Base-by-base conservation (phyloP, 2,888 invertebrate genomes). In the Epicampocera succincta region DNA sequence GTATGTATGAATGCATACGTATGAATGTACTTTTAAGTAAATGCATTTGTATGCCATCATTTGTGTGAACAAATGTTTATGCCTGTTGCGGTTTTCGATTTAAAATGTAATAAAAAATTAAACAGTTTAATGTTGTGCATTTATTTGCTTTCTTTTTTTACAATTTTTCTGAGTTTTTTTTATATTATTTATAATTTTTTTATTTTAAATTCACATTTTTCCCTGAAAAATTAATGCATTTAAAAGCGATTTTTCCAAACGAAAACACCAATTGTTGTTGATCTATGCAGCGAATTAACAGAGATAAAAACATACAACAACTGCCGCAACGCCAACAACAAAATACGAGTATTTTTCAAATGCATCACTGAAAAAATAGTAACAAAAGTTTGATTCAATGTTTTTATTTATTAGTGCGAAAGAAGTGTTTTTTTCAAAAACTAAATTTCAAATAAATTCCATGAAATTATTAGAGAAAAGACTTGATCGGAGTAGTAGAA, bases 81-180 rank as follows among this genome's bases (percentile, higher is more conserved):
- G 60, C 60, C 65, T 75, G 58, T 60, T 80, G 80, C 15, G 80
- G 80, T 80, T 80, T 80, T 75, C 61, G 65, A 54, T 71, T 61
- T 29, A 71, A 75, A 66, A 52, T 52, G 11, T 40, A 38, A 71
- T 60, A 52, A 65, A 75, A 69, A 75, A 66, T 46, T 19, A 50
- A 73, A 66, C 40, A 44, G 50, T 60, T 60, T 54, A 40, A 44
- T 60, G 21, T 52, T 61, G 17, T 42, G 21, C 46, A 54, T 46
- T 68, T 76, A 9, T 29, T 66, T 54, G 21, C 17, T 46, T 48
- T 40, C 17, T 29, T 17, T 46, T 58, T 56, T 50, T 68, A n/a
- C n/a, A n/a, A n/a, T 33, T 21, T 38, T 52, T 13, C 44, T 68
- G 52, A 46, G 17, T 69, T 33, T 21, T 4, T 54, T 56, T 74